These are phyloP conservation scores for Tangara arthus DNA, from an alignment of 2,797 vertebrate species.

Conservation along the genomic window DNA sequence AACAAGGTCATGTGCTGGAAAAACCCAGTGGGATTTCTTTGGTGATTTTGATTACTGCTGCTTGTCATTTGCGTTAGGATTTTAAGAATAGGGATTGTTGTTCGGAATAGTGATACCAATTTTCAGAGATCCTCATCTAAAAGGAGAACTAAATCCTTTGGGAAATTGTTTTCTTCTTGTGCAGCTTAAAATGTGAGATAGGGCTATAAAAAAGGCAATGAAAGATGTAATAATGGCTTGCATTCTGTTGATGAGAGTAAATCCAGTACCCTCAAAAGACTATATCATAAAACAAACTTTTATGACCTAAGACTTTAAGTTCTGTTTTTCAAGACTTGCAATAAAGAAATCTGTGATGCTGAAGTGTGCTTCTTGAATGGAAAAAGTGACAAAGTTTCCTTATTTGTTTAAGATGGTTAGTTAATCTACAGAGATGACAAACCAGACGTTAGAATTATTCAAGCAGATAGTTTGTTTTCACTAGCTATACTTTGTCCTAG, in stretches of 20 bases:
- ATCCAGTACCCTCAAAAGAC: neutral
- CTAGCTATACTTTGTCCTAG: neutral
- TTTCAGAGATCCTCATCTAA: conserved; percentile 21
- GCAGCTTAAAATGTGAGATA: conserved; percentile 27
- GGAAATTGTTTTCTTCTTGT: conserved; percentile 30
- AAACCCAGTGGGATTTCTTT: conserved; percentile 17
- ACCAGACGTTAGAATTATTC: neutral
- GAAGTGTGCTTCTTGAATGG: rapidly evolving
- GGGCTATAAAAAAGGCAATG: conserved; percentile 9
- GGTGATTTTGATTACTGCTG: conserved; percentile 44
- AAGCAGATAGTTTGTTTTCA: neutral
- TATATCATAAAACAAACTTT: neutral
- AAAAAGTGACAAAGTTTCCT: neutral
- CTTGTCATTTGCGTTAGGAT: conserved; percentile 11
- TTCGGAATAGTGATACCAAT: neutral
- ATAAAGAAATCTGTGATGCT: neutral
- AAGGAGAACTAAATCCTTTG: conserved; percentile 16
- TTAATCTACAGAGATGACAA: neutral
- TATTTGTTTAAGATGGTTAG: neutral
- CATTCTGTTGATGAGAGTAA: neutral
- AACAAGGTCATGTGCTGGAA: neutral
- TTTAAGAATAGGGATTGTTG: conserved; percentile 35
- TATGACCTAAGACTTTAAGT: neutral
- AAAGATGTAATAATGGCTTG: conserved; percentile 11
- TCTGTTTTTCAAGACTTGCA: neutral